Percentiles rank a stretch among this genome's conserved stretches.
Conservation (phyloP, 2,797 vertebrate species). For the Diplodus sargus region DNA sequence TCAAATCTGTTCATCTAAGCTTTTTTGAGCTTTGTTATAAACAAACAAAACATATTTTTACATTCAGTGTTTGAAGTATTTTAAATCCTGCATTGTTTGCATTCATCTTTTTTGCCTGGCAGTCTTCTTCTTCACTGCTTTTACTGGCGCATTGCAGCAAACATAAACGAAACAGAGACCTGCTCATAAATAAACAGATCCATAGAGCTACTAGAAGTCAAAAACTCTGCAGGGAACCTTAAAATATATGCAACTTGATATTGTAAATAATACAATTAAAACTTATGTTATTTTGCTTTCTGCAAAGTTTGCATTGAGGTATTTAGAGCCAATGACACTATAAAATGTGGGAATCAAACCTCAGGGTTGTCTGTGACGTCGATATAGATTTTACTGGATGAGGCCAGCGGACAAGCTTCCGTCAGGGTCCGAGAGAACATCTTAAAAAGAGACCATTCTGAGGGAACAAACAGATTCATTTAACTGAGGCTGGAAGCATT, state of each 20-base stretch:
- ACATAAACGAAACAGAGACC: not conserved
- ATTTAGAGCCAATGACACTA: not conserved
- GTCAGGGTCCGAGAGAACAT: slow-evolving; percentile 98
- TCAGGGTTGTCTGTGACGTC: slow-evolving; percentile 91
- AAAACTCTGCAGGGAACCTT: not conserved
- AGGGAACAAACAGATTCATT: slow-evolving; percentile 27
- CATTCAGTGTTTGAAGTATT: not conserved
- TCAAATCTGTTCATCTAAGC: not conserved
- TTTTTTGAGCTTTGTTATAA: not conserved
- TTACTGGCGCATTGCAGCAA: not conserved
- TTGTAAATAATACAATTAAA: not conserved
- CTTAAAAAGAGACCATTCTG: slow-evolving; percentile 98
- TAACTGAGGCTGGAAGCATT: not conserved
- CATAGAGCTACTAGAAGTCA: not conserved
- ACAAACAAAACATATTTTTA: not conserved
- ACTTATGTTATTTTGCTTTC: not conserved
- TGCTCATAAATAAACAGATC: slow-evolving; percentile 12
- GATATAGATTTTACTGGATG: slow-evolving; percentile 94
- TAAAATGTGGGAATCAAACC: slow-evolving; percentile 76
- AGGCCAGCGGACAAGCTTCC: slow-evolving; percentile 93
- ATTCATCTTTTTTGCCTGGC: not conserved
- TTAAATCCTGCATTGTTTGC: not conserved
- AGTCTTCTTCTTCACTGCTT: not conserved
- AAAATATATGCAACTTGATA: not conserved
- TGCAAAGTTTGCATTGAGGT: not conserved